Evolutionary conservation across 2,113 vertebrate species (phyloP), one percentile per base, ranked within the genome.

Genomic region (Ictalurus furcatus): DNA sequence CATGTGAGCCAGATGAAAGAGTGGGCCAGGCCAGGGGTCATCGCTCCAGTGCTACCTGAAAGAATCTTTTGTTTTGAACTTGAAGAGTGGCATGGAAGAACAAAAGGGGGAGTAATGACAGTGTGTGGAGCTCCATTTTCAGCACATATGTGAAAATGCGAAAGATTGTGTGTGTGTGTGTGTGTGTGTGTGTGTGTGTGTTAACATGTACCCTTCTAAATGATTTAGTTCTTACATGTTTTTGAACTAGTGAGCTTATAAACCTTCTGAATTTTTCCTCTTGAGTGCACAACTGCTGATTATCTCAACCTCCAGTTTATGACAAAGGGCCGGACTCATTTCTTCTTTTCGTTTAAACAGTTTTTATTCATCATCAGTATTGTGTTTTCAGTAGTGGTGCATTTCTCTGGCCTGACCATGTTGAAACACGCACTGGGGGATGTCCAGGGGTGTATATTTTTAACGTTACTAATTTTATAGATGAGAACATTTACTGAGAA

Each of bases 401-500:
- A 63, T 44, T 84, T 84, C 17, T 84, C 81, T 44, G 58, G 34
- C 40, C 81, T 63, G 37, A 84, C 21, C 81, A 44, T 85, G 88
- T 78, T 65, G 54, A 63, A 40, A 85, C 78, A 84, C 54, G 71
- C 79, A 78, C 85, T 65, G 58, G 59, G 80, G 81, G 81, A 84
- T 84, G 74, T 83, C 87, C 87, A 30, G 84, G 74, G 34, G 81
- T 85, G 86, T 84, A 59, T 85, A 88, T 91, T 89, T 89, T 85
- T 88, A 89, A 85, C 88, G 40, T 65, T 85, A 61, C 82, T 88
- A 85, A 89, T 91, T 89, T 89, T n/a, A 88, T 85, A 91, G 90
- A 88, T 25, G 81, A 81, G 82, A 85, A 83, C 86, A 85, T 82
- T 65, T 79, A 86, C 85, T 85, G 76, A 88, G 88, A 89, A 85